phyloP scores from a whole-genome alignment of 2,888 invertebrate genomes.

The Cheilosia soror region DNA sequence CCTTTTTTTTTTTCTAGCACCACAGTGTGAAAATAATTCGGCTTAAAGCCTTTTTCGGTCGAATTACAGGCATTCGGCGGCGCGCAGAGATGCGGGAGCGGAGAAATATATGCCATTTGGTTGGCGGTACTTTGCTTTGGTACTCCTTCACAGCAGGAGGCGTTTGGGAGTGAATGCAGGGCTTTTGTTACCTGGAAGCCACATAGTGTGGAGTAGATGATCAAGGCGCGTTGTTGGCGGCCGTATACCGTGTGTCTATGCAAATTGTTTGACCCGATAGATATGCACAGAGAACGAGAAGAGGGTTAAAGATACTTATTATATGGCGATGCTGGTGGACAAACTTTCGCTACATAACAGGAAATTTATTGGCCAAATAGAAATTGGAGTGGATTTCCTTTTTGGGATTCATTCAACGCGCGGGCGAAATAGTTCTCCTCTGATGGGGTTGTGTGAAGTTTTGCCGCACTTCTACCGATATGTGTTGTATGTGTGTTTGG shows the following conservation, averaged over 20 bases:
- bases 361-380: conserved; percentile 72
- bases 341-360: conserved; percentile 70
- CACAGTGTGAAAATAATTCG: conserved; percentile 74
- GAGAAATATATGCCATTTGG: conserved; percentile 52
- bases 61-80: conserved; percentile 47
- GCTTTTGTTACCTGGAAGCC: conserved; percentile 60
- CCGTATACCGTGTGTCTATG: conserved; percentile 56
- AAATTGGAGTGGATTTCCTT: conserved; percentile 74
- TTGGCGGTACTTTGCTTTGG: conserved; percentile 64
- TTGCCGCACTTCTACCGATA: conserved; percentile 38
- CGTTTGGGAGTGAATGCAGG: conserved; percentile 56
- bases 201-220: conserved; percentile 48
- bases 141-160: conserved; percentile 64
- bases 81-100: not conserved
- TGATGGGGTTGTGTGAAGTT: conserved; percentile 53
- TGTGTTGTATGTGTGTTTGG: not conserved
- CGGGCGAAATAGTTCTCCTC: conserved; percentile 46
- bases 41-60: conserved; percentile 71
- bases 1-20: conserved; percentile 61
- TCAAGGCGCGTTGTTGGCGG: conserved; percentile 49
- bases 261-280: conserved; percentile 68
- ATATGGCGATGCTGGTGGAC: conserved; percentile 63
- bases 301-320: conserved; percentile 48
- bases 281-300: not conserved
- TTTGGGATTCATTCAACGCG: conserved; percentile 35